Percentiles rank a stretch among this genome's conserved stretches.
These are phyloP conservation scores for Hestina assimilis DNA, from an alignment of 1,140 invertebrate species.

Conservation along the genomic window DNA sequence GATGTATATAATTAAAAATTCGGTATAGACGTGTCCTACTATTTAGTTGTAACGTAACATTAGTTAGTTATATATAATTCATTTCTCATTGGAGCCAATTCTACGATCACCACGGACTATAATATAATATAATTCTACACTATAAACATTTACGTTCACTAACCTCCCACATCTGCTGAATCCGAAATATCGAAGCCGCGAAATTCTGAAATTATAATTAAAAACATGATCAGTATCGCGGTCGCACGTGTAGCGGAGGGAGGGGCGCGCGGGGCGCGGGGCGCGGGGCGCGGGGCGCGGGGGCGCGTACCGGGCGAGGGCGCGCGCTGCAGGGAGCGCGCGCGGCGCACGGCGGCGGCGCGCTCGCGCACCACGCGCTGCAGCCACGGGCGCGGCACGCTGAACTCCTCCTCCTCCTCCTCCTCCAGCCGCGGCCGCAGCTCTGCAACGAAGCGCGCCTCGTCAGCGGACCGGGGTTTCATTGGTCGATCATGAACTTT, in stretches of 20 bases:
- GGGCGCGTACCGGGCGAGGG: not conserved
- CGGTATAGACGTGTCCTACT: too few relatives aligned
- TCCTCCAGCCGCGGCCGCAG: constrained; percentile 4
- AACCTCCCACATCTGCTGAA: constrained; percentile 33
- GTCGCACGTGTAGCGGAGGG: not conserved
- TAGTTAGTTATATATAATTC: too few relatives aligned
- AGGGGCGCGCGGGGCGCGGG: not conserved
- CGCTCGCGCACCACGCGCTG: constrained; percentile 16
- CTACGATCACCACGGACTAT: too few relatives aligned
- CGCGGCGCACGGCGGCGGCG: not conserved
- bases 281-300: not conserved
- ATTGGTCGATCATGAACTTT: too few relatives aligned
- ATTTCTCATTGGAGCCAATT: too few relatives aligned
- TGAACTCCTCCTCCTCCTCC: constrained; percentile 28
- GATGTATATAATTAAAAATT: too few relatives aligned
- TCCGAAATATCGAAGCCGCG: constrained; percentile 34
- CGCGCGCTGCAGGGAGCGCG: constrained; percentile 2
- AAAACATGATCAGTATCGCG: not conserved
- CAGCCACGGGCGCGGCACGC: constrained; percentile 12
- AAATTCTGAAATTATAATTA: constrained; percentile 33
- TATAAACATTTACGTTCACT: not conserved
- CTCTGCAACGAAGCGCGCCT: not conserved
- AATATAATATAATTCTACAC: too few relatives aligned
- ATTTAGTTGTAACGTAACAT: too few relatives aligned
- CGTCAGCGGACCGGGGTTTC: too few relatives aligned